Evolutionary conservation across 2,797 vertebrate species (phyloP).

Genomic region (Somateria mollissima): DNA sequence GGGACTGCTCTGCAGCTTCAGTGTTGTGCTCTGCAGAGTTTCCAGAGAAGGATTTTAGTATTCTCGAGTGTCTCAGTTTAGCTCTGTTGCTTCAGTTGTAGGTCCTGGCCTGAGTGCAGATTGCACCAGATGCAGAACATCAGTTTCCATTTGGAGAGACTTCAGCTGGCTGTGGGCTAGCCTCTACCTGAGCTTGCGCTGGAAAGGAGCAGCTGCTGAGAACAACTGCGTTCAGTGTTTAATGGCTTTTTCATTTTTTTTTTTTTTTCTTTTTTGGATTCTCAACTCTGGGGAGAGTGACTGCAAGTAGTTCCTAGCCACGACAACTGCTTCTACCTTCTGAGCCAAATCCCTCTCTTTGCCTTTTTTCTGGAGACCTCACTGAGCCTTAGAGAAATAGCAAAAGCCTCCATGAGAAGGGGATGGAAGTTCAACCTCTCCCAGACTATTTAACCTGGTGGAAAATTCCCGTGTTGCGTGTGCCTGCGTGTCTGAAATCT

Average conservation of each 20-base stretch:
- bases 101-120: background rate
- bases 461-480: background rate
- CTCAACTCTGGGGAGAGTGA: background rate
- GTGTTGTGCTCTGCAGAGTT: background rate
- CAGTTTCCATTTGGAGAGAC: background rate
- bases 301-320: background rate
- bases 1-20: background rate
- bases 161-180: background rate
- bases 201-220: background rate
- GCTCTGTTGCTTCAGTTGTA: background rate
- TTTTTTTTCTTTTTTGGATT: background rate
- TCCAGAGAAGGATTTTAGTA: background rate
- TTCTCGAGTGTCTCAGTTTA: background rate
- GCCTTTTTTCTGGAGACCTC: background rate
- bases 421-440: background rate
- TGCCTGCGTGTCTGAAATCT: background rate
- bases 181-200: background rate
- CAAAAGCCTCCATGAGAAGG: background rate
- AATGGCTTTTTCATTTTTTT: rapidly evolving
- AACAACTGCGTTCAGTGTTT: background rate
- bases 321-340: background rate
- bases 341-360: background rate
- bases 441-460: background rate
- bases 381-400: background rate
- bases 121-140: background rate